These are phyloP conservation scores for Brachycybe producta DNA, from an alignment of 2,888 invertebrate genomes.

Conservation along the genomic window DNA sequence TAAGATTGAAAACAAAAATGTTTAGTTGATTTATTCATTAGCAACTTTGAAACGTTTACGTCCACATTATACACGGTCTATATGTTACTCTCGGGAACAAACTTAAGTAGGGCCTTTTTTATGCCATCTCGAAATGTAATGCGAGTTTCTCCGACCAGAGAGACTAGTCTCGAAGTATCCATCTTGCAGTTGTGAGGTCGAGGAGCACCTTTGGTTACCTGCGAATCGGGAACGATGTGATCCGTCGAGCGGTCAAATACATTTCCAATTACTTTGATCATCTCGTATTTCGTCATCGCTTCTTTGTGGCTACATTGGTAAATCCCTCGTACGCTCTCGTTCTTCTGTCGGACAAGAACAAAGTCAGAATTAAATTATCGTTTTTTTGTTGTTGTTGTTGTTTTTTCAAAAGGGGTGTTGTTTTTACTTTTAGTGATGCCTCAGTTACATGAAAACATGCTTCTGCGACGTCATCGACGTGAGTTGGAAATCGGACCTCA, in stretches of 20 bases:
- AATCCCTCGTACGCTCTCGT: constrained; percentile 31
- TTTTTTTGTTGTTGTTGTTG: too few species aligned
- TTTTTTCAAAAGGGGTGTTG: too few species aligned
- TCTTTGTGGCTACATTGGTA: constrained; percentile 41
- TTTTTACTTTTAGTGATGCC: constrained; percentile 27
- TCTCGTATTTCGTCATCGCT: constrained; percentile 40
- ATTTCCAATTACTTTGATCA: constrained; percentile 37
- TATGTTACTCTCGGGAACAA: constrained; percentile 23
- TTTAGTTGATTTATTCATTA: too few species aligned
- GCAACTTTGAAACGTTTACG: too few species aligned
- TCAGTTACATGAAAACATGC: constrained; percentile 32
- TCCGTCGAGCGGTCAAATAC: constrained; percentile 31
- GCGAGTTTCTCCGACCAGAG: constrained; percentile 24
- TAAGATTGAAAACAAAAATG: too few species aligned
- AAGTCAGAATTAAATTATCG: not conserved
- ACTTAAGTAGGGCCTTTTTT: not conserved
- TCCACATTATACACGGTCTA: too few species aligned
- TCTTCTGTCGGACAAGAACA: constrained; percentile 24
- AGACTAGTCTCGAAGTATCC: constrained; percentile 29
- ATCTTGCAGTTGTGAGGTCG: constrained; percentile 37
- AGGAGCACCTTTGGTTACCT: constrained; percentile 28
- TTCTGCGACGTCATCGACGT: constrained; percentile 36
- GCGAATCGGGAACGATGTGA: constrained; percentile 33
- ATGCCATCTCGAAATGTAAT: not conserved
- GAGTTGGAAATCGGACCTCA: constrained; percentile 38